Evolutionary conservation across 2,113 vertebrate genomes (phyloP).

Genomic region (Cathartes aura): DNA sequence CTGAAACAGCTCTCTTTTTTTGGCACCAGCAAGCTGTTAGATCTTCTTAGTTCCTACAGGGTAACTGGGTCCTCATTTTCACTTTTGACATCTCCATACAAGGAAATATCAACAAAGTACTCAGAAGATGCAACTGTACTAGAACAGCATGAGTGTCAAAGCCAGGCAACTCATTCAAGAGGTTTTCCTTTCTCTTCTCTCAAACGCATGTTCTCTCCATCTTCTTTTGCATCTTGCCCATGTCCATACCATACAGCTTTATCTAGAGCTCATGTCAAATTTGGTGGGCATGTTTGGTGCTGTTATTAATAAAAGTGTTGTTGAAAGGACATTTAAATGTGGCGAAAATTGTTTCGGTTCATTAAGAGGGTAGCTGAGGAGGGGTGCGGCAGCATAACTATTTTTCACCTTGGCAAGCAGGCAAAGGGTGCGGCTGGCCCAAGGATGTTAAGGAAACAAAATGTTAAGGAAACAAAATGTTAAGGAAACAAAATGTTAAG

Average conservation of each 20-base stretch:
- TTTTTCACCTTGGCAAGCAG: background rate
- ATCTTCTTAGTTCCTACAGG: background rate
- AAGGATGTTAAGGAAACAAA: background rate
- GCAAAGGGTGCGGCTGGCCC: background rate
- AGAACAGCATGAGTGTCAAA: background rate
- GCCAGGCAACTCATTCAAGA: background rate
- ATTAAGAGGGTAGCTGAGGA: background rate
- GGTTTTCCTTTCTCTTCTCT: background rate
- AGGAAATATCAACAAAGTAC: background rate
- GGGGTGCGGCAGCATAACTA: background rate
- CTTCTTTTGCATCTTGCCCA: background rate
- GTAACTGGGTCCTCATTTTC: background rate
- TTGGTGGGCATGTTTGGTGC: background rate
- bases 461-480: background rate
- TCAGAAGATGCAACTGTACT: background rate
- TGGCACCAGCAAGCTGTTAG: background rate
- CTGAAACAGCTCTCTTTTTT: background rate
- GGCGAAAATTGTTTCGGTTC: background rate
- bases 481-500: background rate
- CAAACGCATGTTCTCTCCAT: accelerated
- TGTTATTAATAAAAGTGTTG: background rate
- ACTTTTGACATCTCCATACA: background rate
- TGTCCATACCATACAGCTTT: background rate
- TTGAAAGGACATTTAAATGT: background rate
- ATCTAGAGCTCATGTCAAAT: background rate